phyloP scores from a whole-genome alignment of 2,113 vertebrate genomes.

The Aegypius monachus region DNA sequence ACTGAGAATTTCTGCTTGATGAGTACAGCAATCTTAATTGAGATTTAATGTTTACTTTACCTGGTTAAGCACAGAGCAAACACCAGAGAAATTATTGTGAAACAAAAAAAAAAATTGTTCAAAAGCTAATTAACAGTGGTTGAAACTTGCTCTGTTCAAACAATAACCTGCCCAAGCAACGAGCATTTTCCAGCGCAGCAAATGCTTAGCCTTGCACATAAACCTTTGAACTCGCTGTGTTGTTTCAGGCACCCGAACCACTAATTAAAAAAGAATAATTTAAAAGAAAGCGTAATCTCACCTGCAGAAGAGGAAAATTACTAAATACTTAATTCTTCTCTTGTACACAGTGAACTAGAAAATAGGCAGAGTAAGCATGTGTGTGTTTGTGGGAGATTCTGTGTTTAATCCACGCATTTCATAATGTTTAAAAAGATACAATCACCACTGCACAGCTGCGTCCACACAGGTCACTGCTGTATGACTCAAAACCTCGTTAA shows the following conservation, averaged over 20 bases:
- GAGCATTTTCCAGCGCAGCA: slow-evolving; percentile 30
- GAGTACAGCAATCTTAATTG: slow-evolving; percentile 38
- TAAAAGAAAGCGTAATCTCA: neutral
- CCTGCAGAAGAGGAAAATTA: neutral
- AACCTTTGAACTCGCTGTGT: slow-evolving; percentile 35
- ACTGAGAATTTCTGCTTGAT: neutral
- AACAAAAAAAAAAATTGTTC: neutral
- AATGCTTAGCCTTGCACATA: slow-evolving; percentile 51
- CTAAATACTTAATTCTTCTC: slow-evolving; percentile 6
- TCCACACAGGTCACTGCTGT: neutral
- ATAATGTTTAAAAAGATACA: neutral
- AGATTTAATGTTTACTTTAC: slow-evolving; percentile 56
- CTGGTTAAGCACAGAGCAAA: slow-evolving; percentile 33
- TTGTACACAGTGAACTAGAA: neutral
- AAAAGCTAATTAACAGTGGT: slow-evolving; percentile 54
- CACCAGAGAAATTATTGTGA: neutral
- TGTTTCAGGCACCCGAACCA: neutral
- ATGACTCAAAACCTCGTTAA: neutral
- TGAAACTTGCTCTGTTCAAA: slow-evolving; percentile 26
- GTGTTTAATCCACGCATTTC: neutral
- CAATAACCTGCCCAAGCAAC: slow-evolving; percentile 7
- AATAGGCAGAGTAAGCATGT: neutral
- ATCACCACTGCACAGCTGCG: neutral
- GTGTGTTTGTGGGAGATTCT: neutral
- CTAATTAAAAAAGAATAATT: slow-evolving; percentile 38